Percentiles rank a stretch among this genome's conserved stretches.
Conservation (phyloP, 2,888 invertebrate species). For the Clusia tigrina region DNA sequence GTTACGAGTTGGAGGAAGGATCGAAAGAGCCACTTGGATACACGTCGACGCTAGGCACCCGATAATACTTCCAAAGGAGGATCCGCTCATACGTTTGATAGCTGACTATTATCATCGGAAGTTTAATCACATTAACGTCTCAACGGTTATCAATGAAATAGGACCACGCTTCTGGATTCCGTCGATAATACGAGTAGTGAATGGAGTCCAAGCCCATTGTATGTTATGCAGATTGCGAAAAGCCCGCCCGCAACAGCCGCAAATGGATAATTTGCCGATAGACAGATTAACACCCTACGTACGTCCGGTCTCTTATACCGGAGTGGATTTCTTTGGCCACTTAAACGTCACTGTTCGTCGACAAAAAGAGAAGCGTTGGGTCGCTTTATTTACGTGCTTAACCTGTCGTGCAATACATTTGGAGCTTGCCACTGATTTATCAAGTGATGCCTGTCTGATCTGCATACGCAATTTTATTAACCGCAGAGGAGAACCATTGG, state of each 20-base stretch:
- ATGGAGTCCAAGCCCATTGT: neutral
- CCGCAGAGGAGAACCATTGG: slow-evolving; percentile 12
- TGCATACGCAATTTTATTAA: slow-evolving; percentile 19
- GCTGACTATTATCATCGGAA: slow-evolving; percentile 20
- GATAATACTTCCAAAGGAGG: slow-evolving; percentile 21
- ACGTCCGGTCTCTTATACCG: slow-evolving; percentile 32
- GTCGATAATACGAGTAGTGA: neutral
- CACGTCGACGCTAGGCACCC: slow-evolving; percentile 4
- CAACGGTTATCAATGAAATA: neutral
- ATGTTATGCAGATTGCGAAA: neutral
- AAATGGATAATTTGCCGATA: slow-evolving; percentile 29
- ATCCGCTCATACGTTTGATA: slow-evolving; percentile 15
- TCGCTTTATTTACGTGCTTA: slow-evolving; percentile 29
- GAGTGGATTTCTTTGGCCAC: slow-evolving; percentile 33
- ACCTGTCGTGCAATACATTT: slow-evolving; percentile 22
- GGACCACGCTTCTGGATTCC: neutral
- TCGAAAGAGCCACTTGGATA: slow-evolving; percentile 16
- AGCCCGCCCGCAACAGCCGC: slow-evolving; percentile 21
- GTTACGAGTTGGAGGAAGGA: slow-evolving; percentile 17
- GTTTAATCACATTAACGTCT: slow-evolving; percentile 14
- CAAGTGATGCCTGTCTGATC: neutral
- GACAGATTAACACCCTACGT: slow-evolving; percentile 23
- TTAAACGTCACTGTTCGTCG: slow-evolving; percentile 13
- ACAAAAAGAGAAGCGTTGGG: slow-evolving; percentile 22
- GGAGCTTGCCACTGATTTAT: slow-evolving; percentile 14